Percentiles rank a stretch among this genome's conserved stretches.
phyloP scores from a whole-genome alignment of 2,113 vertebrate genomes.

The pig (Sus scrofa) region DNA sequence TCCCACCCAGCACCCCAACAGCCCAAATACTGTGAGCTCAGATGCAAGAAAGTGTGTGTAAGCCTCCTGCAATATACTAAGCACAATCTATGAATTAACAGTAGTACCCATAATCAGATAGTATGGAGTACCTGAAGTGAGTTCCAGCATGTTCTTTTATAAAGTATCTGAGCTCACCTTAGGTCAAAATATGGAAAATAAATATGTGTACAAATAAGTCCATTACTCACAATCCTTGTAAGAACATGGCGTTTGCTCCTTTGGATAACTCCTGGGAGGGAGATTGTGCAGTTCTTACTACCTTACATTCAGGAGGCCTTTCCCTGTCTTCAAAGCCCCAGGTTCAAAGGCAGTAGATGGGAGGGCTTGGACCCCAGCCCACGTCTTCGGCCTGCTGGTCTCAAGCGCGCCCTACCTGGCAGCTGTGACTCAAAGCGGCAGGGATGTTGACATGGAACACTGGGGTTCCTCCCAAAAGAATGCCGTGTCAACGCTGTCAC shows the following conservation, averaged over 20 bases:
- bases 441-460: neutral
- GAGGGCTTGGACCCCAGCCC: neutral
- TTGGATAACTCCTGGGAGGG: neutral
- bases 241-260: neutral
- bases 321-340: neutral
- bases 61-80: neutral
- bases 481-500: neutral
- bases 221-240: neutral
- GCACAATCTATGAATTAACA: neutral
- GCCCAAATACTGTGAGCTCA: neutral
- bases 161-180: neutral
- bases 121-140: neutral
- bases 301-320: neutral
- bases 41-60: neutral
- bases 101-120: neutral
- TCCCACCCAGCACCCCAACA: neutral
- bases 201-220: neutral
- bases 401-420: neutral
- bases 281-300: neutral
- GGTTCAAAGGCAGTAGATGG: neutral
- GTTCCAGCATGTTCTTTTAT: neutral
- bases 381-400: neutral
- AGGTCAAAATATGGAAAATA: slow-evolving; percentile 22
- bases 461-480: neutral
- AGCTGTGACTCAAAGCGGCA: neutral